Conservation (phyloP, 1,140 invertebrate species). For the Conus ventricosus region DNA sequence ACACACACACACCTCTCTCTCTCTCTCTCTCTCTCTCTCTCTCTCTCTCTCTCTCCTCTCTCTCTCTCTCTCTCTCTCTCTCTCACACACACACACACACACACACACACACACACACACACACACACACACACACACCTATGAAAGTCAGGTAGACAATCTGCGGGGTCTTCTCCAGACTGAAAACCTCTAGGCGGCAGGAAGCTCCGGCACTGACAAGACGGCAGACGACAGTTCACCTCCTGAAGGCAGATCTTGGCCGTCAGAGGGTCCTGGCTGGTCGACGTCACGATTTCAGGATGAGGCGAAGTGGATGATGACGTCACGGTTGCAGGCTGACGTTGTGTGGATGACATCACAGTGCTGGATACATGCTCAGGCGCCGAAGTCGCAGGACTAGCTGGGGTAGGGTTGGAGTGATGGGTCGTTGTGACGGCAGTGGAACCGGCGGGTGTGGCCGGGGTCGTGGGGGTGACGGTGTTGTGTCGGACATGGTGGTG, state of each 20-base stretch:
- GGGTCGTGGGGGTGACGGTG: not conserved
- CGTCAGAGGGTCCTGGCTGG: not conserved
- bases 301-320: not conserved
- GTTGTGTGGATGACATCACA: not conserved
- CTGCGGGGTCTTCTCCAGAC: slow-evolving; percentile 50
- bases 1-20: too few relatives aligned
- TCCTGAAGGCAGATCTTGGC: slow-evolving; percentile 29
- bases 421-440: not conserved
- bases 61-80: too few relatives aligned
- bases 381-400: too few relatives aligned
- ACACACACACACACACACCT: not conserved
- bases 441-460: not conserved
- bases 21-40: too few relatives aligned
- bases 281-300: not conserved
- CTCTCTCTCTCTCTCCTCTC: too few relatives aligned
- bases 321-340: not conserved
- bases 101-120: not conserved
- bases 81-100: not conserved
- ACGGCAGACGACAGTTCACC: slow-evolving; percentile 35
- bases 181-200: slow-evolving; percentile 28
- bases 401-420: not conserved
- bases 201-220: slow-evolving; percentile 29
- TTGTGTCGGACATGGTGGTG: not conserved
- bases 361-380: too few relatives aligned
- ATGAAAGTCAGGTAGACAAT: slow-evolving; percentile 60